Conservation (phyloP, 1,140 invertebrate species). For the Dryas iulia region DNA sequence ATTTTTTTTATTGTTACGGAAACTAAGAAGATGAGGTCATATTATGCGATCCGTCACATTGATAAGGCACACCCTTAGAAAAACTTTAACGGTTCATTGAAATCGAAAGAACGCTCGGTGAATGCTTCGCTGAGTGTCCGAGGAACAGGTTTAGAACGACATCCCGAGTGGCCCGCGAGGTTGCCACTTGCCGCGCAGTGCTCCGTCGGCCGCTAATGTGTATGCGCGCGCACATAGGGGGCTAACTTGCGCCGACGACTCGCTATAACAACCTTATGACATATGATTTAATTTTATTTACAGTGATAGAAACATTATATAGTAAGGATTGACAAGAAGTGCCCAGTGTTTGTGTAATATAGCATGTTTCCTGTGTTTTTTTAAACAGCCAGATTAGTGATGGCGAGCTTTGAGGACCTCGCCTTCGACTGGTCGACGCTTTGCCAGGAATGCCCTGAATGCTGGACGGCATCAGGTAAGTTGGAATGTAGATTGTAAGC, state of each 20-base stretch:
- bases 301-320: constrained; percentile 32
- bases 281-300: constrained; percentile 38
- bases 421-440: constrained; percentile 81
- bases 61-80: constrained; percentile 64
- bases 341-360: constrained; percentile 55
- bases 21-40: constrained; percentile 37
- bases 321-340: constrained; percentile 34
- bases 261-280: constrained; percentile 39
- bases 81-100: constrained; percentile 78
- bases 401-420: constrained; percentile 80
- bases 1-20: neutral
- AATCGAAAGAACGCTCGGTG: constrained; percentile 66
- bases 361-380: constrained; percentile 61
- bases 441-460: constrained; percentile 81
- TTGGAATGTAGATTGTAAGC: constrained; percentile 20
- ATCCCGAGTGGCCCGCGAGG: constrained; percentile 59
- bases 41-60: constrained; percentile 52
- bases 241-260: constrained; percentile 44
- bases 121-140: constrained; percentile 49
- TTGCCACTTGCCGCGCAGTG: constrained; percentile 54
- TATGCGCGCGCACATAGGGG: constrained; percentile 56
- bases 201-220: constrained; percentile 60
- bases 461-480: constrained; percentile 81
- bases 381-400: constrained; percentile 41
- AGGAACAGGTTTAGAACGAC: constrained; percentile 65